Base-by-base conservation (phyloP, 2,797 vertebrate species). In the Propithecus deckenii region DNA sequence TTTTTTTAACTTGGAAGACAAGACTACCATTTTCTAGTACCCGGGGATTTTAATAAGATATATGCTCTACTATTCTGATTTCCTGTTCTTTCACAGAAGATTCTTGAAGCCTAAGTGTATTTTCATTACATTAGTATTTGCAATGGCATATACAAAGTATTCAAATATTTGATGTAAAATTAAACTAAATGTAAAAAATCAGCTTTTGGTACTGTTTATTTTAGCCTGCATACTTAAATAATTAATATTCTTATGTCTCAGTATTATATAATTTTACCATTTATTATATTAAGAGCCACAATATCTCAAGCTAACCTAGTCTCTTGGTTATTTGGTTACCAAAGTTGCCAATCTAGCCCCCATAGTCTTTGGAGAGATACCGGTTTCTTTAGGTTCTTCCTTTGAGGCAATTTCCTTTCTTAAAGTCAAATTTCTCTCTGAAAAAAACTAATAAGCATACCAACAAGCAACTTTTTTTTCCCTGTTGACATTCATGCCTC, bases 401-500 rank as follows among this genome's bases (percentile, higher is more conserved):
- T 69, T 71, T 67, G 10, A 95, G 25, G 6, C 17, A 67, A 72
- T 92, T 96, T 94, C 43, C 28, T 71, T 91, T 86, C 17, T 87
- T 61, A 46, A 88, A 90, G 5, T 85, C 28, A 96, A 74, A 94
- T 74, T 88, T 93, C 10, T 78, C 25, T 88, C 46, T 89, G 35
- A 57, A 61, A 69, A n/a, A 79, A 55, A 28, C 23, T n/a, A 80
- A 78, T 11, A 86, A n/a, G 41, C 41, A 88, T 32, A 41, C 12
- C 35, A 91, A 71, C 55, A 86, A 90, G 91, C 13, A 41, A 59
- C 5, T 43, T n/a, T 81, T 20, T 89, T 84, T 94, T 90, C 52
- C 86, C 65, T 69, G 88, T n/a, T 93, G 92, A 97, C 93, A 96
- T 97, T 97, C 96, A 91, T 57, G 71, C 18, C 67, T n/a, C n/a